Conservation (phyloP, 2,888 invertebrate species). For the Autographa gamma region DNA sequence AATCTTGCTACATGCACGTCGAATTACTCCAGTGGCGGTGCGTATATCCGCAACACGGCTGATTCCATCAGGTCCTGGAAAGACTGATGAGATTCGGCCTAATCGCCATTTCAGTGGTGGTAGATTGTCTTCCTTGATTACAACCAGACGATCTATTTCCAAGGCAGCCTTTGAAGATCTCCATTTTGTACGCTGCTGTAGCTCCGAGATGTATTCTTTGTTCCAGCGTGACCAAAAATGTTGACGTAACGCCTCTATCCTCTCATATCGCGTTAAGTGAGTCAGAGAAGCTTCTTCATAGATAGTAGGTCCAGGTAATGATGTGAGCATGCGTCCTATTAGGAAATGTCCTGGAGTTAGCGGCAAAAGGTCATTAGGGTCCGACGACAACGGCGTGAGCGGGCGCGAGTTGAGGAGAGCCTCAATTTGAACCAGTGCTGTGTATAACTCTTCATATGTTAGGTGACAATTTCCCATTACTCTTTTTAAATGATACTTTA, state of each 20-base stretch:
- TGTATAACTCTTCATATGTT: constrained; percentile 1
- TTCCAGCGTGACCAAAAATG: constrained; percentile 7
- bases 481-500: constrained; percentile 10
- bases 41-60: constrained; percentile 8
- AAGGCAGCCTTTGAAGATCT: neutral
- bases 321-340: neutral
- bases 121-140: constrained; percentile 7
- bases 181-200: neutral
- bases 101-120: constrained; percentile 12
- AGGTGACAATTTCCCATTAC: constrained; percentile 9
- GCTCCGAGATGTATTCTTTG: constrained; percentile 6
- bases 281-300: neutral
- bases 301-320: constrained; percentile 1
- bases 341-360: constrained; percentile 9
- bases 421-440: neutral
- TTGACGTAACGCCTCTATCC: constrained; percentile 4
- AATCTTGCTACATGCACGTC: constrained; percentile 7
- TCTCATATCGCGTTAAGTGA: constrained; percentile 1
- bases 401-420: neutral
- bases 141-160: neutral
- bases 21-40: constrained; percentile 5
- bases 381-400: neutral
- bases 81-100: constrained; percentile 5
- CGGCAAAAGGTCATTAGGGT: constrained; percentile 11
- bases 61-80: constrained; percentile 10